Conservation (phyloP, 2,113 vertebrate species). For the Albula glossodonta region DNA sequence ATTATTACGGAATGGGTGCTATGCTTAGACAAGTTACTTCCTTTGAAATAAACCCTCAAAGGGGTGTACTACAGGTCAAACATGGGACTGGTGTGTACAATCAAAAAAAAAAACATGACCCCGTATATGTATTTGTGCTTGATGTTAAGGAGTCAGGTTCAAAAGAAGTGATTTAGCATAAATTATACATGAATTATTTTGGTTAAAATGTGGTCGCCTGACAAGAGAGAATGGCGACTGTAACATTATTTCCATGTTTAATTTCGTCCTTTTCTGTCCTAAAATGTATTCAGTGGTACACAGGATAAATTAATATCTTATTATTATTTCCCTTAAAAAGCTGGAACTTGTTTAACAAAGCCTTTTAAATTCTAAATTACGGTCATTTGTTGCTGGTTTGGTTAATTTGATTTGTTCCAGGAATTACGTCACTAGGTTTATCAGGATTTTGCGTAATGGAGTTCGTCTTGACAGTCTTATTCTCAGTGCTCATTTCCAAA, state of each 20-base stretch:
- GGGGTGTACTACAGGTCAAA: neutral
- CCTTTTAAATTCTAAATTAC: conserved; percentile 39
- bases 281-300: conserved; percentile 2
- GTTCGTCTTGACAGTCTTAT: conserved; percentile 20
- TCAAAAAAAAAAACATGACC: conserved; percentile 33
- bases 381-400: conserved; percentile 43
- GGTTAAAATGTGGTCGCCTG: conserved; percentile 16
- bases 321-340: conserved; percentile 24
- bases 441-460: conserved; percentile 34
- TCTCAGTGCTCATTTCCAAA: conserved; percentile 10
- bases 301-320: conserved; percentile 26
- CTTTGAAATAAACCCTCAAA: conserved; percentile 10
- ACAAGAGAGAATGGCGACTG: conserved; percentile 2
- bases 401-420: conserved; percentile 50
- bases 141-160: conserved; percentile 21
- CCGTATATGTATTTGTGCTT: conserved; percentile 18
- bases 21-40: conserved; percentile 3
- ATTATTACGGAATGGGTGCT: conserved; percentile 17
- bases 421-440: conserved; percentile 42
- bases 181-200: conserved; percentile 29
- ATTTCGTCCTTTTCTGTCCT: conserved; percentile 15
- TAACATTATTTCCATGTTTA: conserved; percentile 13
- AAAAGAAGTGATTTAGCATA: conserved; percentile 32
- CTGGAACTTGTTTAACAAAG: conserved; percentile 34
- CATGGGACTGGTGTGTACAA: neutral